phyloP scores from a whole-genome alignment of 2,797 vertebrate species.

The Limnodromus scolopaceus region DNA sequence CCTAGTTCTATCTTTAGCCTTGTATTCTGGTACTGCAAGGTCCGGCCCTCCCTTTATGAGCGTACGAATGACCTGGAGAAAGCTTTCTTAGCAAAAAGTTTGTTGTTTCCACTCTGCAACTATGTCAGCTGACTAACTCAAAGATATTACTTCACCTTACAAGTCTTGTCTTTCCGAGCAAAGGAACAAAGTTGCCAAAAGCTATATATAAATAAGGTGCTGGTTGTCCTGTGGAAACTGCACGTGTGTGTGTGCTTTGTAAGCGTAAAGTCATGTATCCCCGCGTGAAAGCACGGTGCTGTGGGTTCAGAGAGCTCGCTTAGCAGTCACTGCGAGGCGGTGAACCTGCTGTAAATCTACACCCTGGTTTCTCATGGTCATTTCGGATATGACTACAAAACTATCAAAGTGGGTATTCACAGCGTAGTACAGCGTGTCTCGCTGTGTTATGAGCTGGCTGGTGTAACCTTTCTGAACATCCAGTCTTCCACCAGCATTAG shows the following conservation, averaged over 20 bases:
- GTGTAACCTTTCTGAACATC: neutral
- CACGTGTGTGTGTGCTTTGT: neutral
- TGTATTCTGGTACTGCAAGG: neutral
- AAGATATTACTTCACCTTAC: neutral
- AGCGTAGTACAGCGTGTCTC: neutral
- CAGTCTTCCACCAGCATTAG: neutral
- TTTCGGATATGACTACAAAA: neutral
- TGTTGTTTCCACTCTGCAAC: neutral
- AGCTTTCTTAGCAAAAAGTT: neutral
- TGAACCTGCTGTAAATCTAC: neutral
- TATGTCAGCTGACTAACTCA: neutral
- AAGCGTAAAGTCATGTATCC: neutral
- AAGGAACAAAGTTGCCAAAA: neutral
- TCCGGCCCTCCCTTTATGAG: neutral
- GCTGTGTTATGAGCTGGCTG: neutral
- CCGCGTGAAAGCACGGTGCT: neutral
- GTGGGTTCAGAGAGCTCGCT: neutral
- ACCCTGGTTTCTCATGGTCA: neutral
- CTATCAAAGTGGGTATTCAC: neutral
- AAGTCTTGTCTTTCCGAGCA: neutral
- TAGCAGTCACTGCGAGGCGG: neutral
- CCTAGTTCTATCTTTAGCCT: slow-evolving; percentile 39
- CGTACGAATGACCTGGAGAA: neutral
- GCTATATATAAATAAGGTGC: neutral
- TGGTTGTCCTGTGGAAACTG: slow-evolving; percentile 3